These are phyloP conservation scores for Podarcis siculus DNA, from an alignment of 2,797 vertebrate genomes.

Conservation along the genomic window DNA sequence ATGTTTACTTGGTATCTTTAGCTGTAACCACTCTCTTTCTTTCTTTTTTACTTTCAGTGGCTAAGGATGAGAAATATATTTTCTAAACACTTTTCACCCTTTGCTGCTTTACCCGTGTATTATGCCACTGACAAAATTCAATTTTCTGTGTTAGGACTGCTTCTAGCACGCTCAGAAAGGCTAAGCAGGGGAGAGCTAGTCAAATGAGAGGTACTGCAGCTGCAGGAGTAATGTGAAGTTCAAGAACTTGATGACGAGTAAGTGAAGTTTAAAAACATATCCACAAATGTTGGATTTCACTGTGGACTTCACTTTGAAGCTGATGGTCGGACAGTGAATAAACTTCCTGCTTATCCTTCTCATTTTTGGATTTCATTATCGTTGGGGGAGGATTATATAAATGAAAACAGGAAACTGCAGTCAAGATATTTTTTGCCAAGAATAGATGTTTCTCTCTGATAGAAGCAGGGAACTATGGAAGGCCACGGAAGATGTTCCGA, in stretches of 20 bases:
- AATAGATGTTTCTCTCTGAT: slow-evolving; percentile 66
- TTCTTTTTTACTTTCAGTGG: slow-evolving; percentile 45
- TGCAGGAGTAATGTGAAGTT: slow-evolving; percentile 45
- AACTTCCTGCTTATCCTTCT: slow-evolving; percentile 22
- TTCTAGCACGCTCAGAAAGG: slow-evolving; percentile 51
- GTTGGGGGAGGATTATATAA: slow-evolving; percentile 65
- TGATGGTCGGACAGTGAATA: slow-evolving; percentile 38
- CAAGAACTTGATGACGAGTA: slow-evolving; percentile 48
- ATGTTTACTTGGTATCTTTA: not conserved
- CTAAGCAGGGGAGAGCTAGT: slow-evolving; percentile 64
- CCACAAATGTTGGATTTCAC: slow-evolving; percentile 43
- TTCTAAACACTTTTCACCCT: slow-evolving; percentile 51
- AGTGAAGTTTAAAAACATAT: slow-evolving; percentile 52
- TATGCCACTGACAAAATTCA: slow-evolving; percentile 57
- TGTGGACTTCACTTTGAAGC: slow-evolving; percentile 51
- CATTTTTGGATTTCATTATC: slow-evolving; percentile 44
- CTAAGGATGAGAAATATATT: slow-evolving; percentile 50
- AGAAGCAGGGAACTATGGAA: slow-evolving; percentile 66
- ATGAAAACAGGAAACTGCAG: slow-evolving; percentile 67
- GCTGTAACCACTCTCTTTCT: slow-evolving; percentile 36
- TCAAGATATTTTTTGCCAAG: slow-evolving; percentile 62
- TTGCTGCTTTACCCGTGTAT: slow-evolving; percentile 55
- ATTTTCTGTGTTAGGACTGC: slow-evolving; percentile 53
- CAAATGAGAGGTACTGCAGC: slow-evolving; percentile 58
- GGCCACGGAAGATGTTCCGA: slow-evolving; percentile 55